phyloP scores from a whole-genome alignment of 2,797 vertebrate species.

The Sus cebifrons region DNA sequence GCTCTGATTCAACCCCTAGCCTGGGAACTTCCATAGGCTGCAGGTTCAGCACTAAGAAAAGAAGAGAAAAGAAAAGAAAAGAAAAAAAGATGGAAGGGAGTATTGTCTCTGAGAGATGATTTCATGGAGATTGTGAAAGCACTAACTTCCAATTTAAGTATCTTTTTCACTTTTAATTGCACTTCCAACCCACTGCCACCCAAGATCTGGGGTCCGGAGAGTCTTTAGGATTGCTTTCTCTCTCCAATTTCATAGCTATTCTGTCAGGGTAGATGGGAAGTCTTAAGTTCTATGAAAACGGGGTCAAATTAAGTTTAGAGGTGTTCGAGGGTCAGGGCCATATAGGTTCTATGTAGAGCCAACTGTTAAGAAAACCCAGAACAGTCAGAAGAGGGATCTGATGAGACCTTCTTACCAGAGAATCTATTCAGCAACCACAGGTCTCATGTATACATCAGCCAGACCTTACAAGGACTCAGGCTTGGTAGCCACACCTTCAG shows the following conservation, averaged over 20 bases:
- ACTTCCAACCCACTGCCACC: too few relatives aligned
- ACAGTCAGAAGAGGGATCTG: neutral
- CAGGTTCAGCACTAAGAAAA: too few relatives aligned
- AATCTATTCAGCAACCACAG: neutral
- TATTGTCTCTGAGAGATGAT: neutral
- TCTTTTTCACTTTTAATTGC: conserved; percentile 15
- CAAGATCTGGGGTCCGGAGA: too few relatives aligned
- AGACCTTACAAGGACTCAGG: neutral
- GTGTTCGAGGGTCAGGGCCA: neutral
- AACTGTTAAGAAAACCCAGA: neutral
- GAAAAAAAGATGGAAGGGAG: neutral
- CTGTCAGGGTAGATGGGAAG: neutral
- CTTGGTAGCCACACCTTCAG: neutral
- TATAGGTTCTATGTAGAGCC: neutral
- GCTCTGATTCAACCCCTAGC: too few relatives aligned
- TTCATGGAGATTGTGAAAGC: neutral
- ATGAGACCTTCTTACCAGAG: neutral
- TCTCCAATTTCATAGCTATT: too few relatives aligned
- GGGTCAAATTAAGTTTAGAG: neutral
- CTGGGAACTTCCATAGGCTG: too few relatives aligned
- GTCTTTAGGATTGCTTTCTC: too few relatives aligned
- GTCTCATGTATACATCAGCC: neutral
- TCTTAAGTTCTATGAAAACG: neutral
- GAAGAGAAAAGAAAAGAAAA: too few relatives aligned
- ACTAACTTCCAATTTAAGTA: neutral